phyloP scores from a whole-genome alignment of 2,888 invertebrate species.

The Eugnorisma glareosa region DNA sequence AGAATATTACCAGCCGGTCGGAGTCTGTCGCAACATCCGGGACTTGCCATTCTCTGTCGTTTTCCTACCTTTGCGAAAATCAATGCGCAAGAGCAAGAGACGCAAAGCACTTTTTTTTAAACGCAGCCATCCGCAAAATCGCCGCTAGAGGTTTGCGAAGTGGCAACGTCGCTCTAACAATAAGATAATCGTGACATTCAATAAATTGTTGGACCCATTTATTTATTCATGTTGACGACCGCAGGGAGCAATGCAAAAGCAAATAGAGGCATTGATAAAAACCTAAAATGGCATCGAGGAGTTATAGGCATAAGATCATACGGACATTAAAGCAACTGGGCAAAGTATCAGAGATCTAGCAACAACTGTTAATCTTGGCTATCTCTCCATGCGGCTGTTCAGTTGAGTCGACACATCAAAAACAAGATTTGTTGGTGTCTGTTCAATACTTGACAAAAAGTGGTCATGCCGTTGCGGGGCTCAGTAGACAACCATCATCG shows the following conservation, averaged over 20 bases:
- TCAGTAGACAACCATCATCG: conserved; percentile 75
- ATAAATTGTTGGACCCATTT: conserved; percentile 59
- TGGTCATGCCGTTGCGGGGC: conserved; percentile 73
- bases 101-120: conserved; percentile 65
- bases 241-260: conserved; percentile 34
- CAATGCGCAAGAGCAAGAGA: conserved; percentile 72
- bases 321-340: conserved; percentile 3
- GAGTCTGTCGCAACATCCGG: conserved; percentile 76
- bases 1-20: conserved; percentile 66
- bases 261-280: conserved; percentile 35
- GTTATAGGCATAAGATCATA: conserved; percentile 9
- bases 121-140: conserved; percentile 75
- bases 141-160: conserved; percentile 48
- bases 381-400: conserved; percentile 57
- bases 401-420: conserved; percentile 70
- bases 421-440: conserved; percentile 71
- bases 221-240: conserved; percentile 56
- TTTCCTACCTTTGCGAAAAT: conserved; percentile 70
- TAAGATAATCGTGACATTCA: conserved; percentile 68
- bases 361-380: conserved; percentile 50
- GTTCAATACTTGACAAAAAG: conserved; percentile 76
- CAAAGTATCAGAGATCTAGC: conserved; percentile 9
- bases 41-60: conserved; percentile 71
- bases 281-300: conserved; percentile 14
- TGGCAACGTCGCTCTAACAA: conserved; percentile 67